Percentiles rank a stretch among this genome's conserved stretches.
Conservation (phyloP, 2,113 vertebrate genomes). For the Caranx ignobilis region DNA sequence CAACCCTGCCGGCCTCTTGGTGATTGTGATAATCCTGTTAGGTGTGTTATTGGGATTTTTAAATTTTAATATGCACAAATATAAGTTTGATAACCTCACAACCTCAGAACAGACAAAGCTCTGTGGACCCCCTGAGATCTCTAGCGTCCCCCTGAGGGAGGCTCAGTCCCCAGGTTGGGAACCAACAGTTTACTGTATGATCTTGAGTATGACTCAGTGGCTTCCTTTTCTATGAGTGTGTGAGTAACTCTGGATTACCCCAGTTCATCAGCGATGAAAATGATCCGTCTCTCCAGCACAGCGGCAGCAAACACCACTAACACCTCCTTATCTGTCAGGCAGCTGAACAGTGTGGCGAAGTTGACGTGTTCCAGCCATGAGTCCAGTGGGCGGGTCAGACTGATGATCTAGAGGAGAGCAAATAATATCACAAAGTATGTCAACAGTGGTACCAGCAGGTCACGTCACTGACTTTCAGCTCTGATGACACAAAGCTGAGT, state of each 20-base stretch:
- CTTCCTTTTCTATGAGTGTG: neutral
- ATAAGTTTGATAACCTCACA: too few species aligned
- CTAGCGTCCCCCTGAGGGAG: too few species aligned
- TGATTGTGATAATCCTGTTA: too few species aligned
- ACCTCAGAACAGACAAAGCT: too few species aligned
- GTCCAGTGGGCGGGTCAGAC: conserved; percentile 91
- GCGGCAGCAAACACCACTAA: conserved; percentile 91
- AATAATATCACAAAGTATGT: conserved; percentile 32
- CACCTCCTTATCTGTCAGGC: conserved; percentile 88
- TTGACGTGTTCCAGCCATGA: conserved; percentile 95
- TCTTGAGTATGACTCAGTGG: neutral
- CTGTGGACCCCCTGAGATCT: too few species aligned
- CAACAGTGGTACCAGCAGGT: conserved; percentile 3
- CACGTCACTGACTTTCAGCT: neutral
- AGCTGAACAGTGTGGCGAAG: conserved; percentile 87
- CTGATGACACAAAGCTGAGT: neutral
- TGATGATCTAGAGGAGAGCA: conserved; percentile 86
- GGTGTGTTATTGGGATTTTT: too few species aligned
- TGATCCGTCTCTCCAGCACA: conserved; percentile 90
- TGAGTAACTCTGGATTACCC: conserved; percentile 79
- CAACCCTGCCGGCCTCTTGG: too few species aligned
- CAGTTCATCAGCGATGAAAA: conserved; percentile 93
- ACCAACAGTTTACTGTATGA: neutral
- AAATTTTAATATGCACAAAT: too few species aligned
- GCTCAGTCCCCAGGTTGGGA: too few species aligned